phyloP scores from a whole-genome alignment of 2,113 vertebrate genomes.

The Xyrauchen texanus region DNA sequence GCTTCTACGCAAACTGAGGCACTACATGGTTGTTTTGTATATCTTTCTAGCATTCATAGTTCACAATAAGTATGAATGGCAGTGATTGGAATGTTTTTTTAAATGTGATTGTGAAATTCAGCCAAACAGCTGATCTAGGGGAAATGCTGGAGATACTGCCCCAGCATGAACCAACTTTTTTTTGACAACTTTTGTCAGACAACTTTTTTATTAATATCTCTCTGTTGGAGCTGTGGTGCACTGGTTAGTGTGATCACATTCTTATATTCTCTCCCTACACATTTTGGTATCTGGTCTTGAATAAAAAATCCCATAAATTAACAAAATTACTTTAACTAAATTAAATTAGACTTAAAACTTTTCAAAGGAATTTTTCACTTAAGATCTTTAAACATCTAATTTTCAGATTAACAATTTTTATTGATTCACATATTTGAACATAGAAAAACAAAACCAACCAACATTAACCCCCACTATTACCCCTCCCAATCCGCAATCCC shows the following conservation, averaged over 20 bases:
- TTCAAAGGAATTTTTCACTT: too few relatives aligned
- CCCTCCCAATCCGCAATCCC: too few relatives aligned
- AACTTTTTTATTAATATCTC: conserved; percentile 18
- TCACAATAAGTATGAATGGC: conserved; percentile 17
- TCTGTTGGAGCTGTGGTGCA: conserved; percentile 8
- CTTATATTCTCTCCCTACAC: background rate
- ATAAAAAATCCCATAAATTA: too few relatives aligned
- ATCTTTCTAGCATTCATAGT: conserved; percentile 4
- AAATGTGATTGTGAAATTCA: conserved; percentile 26
- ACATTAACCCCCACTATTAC: too few relatives aligned
- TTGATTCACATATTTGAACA: too few relatives aligned
- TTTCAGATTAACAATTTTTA: too few relatives aligned
- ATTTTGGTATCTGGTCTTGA: background rate
- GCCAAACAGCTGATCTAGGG: conserved; percentile 35
- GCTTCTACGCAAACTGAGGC: background rate
- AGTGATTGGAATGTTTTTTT: conserved; percentile 4
- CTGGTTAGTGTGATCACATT: background rate
- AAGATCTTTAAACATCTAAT: too few relatives aligned
- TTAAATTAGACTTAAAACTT: too few relatives aligned
- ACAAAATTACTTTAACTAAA: too few relatives aligned
- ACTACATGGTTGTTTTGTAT: conserved; percentile 13
- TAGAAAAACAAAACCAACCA: too few relatives aligned
- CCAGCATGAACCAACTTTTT: conserved; percentile 15
- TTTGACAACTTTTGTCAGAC: too few relatives aligned
- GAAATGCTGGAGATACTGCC: conserved; percentile 12